phyloP scores from a whole-genome alignment of 1,140 invertebrate genomes.

The Medauroidea extradentata region DNA sequence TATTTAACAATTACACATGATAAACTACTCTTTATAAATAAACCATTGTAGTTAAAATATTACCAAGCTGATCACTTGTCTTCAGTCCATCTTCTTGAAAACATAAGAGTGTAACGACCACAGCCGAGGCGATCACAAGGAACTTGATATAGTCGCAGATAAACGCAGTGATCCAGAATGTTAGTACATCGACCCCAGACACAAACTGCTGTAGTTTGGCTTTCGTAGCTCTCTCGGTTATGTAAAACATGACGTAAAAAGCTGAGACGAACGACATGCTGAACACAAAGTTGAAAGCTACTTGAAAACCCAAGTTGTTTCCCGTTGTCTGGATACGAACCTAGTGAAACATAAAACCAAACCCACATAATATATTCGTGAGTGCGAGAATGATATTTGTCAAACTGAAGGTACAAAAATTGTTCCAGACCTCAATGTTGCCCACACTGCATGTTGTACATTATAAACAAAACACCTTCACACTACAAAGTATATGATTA shows the following conservation, averaged over 20 bases:
- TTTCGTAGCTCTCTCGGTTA: constrained; percentile 55
- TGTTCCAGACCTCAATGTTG: too few relatives aligned
- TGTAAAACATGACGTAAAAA: constrained; percentile 59
- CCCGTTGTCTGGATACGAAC: background rate
- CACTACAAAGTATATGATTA: too few relatives aligned
- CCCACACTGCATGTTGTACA: too few relatives aligned
- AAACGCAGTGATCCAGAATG: constrained; percentile 47
- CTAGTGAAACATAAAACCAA: background rate
- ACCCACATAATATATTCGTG: too few relatives aligned
- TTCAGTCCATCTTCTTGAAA: constrained; percentile 3
- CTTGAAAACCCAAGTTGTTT: constrained; percentile 12
- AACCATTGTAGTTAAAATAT: too few relatives aligned
- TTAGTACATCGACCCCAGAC: constrained; percentile 50
- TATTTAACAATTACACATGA: too few relatives aligned
- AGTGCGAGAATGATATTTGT: too few relatives aligned
- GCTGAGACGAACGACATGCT: constrained; percentile 62
- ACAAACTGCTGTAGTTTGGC: constrained; percentile 64
- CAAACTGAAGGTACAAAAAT: too few relatives aligned
- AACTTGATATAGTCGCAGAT: constrained; percentile 54
- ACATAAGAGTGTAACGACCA: background rate
- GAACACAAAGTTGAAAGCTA: constrained; percentile 43
- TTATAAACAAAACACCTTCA: too few relatives aligned
- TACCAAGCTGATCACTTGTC: background rate
- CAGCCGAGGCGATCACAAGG: background rate
- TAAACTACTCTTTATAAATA: too few relatives aligned